Evolutionary conservation across 2,797 vertebrate genomes (phyloP).

Genomic region (Atherinosoma microstoma): DNA sequence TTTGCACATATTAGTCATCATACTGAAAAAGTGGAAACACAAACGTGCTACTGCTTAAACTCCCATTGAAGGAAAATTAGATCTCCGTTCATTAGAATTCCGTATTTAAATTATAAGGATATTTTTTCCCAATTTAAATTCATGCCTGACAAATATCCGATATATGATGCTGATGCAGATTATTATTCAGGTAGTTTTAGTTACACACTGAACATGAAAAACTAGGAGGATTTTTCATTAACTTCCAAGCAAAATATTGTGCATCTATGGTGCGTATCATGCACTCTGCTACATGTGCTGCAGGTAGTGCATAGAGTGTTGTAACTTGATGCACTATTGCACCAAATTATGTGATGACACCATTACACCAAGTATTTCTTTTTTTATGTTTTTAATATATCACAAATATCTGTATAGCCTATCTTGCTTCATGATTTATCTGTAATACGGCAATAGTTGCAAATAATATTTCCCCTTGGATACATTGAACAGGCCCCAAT

Average conservation of each 20-base stretch:
- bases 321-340: background rate
- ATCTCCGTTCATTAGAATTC: too few relatives aligned
- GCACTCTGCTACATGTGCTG: background rate
- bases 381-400: background rate
- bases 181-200: background rate
- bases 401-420: too few relatives aligned
- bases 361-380: background rate
- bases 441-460: background rate
- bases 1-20: slow-evolving; percentile 48
- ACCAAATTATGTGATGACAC: background rate
- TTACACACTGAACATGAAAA: background rate
- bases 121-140: background rate
- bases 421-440: background rate
- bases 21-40: slow-evolving; percentile 15
- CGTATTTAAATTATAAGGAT: background rate
- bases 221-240: background rate
- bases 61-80: background rate
- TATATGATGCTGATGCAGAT: background rate
- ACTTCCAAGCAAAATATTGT: background rate
- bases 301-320: background rate
- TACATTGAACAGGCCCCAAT: background rate
- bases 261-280: background rate
- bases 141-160: background rate
- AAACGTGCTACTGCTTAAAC: slow-evolving; percentile 2
- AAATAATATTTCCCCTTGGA: background rate